Evolutionary conservation across 2,797 vertebrate genomes (phyloP).

Genomic region (Crenuchus spilurus): DNA sequence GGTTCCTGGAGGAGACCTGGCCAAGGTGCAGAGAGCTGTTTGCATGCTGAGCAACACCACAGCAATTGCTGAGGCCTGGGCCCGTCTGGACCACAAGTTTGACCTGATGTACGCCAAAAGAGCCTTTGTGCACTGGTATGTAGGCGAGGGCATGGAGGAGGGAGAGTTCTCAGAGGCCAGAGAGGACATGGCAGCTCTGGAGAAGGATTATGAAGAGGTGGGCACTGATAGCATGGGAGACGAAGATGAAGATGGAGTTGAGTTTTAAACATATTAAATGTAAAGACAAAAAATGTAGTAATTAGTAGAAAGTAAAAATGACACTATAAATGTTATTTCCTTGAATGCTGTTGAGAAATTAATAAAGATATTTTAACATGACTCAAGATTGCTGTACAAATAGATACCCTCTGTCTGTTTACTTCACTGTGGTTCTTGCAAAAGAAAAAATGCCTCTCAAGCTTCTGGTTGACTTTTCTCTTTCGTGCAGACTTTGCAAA

Average conservation of each 20-base stretch:
- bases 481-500: too few relatives aligned
- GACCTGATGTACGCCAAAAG: slow-evolving; percentile 96
- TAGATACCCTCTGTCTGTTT: too few relatives aligned
- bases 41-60: slow-evolving; percentile 97
- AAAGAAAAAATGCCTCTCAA: too few relatives aligned
- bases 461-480: too few relatives aligned
- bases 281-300: background rate
- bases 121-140: slow-evolving; percentile 95
- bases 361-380: too few relatives aligned
- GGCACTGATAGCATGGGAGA: slow-evolving; percentile 81
- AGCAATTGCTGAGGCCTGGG: slow-evolving; percentile 91
- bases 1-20: slow-evolving; percentile 89
- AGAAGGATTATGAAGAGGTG: slow-evolving; percentile 97
- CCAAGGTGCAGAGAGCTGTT: slow-evolving; percentile 88
- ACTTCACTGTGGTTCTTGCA: too few relatives aligned
- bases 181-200: slow-evolving; percentile 90
- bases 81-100: slow-evolving; percentile 91
- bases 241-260: slow-evolving; percentile 72
- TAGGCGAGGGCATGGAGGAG: slow-evolving; percentile 95
- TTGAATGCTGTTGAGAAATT: too few relatives aligned
- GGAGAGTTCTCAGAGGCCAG: slow-evolving; percentile 92
- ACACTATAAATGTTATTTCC: slow-evolving; percentile 2
- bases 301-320: background rate
- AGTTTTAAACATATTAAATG: slow-evolving; percentile 57
- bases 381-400: too few relatives aligned